Percentiles rank a stretch among this genome's conserved stretches.
These are phyloP conservation scores for Mechanitis mazaeus DNA, from an alignment of 2,888 invertebrate genomes.

Conservation along the genomic window DNA sequence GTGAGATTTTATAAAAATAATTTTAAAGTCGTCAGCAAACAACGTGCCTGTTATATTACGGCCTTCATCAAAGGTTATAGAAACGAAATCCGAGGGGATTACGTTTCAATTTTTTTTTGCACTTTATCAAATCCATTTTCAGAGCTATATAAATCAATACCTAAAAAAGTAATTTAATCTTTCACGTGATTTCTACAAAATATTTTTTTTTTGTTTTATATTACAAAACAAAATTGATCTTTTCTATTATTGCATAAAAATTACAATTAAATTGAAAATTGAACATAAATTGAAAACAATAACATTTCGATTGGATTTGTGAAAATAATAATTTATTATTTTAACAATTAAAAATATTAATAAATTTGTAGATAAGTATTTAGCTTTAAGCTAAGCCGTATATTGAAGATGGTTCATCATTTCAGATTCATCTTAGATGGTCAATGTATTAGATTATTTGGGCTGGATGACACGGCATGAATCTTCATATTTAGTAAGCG, in stretches of 20 bases:
- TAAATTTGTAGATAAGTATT: background rate
- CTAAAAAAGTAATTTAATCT: background rate
- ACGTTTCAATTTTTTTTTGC: slow-evolving; percentile 5
- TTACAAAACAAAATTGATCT: slow-evolving; percentile 7
- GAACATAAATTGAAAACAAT: background rate
- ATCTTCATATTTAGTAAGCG: slow-evolving; percentile 64
- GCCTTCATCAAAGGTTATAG: slow-evolving; percentile 3
- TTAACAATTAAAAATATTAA: background rate
- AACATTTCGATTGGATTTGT: too few species aligned
- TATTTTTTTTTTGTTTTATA: background rate
- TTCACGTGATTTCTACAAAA: too few species aligned
- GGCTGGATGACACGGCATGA: slow-evolving; percentile 68
- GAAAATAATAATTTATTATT: background rate
- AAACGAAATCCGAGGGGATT: slow-evolving; percentile 3
- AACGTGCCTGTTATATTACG: background rate
- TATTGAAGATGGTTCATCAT: background rate
- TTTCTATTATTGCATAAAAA: slow-evolving; percentile 12
- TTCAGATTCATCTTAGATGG: slow-evolving; percentile 33
- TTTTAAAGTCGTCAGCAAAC: slow-evolving; percentile 1
- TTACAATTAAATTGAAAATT: slow-evolving; percentile 3
- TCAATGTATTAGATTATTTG: slow-evolving; percentile 57
- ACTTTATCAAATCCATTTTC: slow-evolving; percentile 3
- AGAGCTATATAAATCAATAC: background rate
- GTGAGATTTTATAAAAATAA: background rate
- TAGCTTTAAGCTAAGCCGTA: background rate